phyloP scores from a whole-genome alignment of 1,140 invertebrate genomes.

The Drosophila pandora region DNA sequence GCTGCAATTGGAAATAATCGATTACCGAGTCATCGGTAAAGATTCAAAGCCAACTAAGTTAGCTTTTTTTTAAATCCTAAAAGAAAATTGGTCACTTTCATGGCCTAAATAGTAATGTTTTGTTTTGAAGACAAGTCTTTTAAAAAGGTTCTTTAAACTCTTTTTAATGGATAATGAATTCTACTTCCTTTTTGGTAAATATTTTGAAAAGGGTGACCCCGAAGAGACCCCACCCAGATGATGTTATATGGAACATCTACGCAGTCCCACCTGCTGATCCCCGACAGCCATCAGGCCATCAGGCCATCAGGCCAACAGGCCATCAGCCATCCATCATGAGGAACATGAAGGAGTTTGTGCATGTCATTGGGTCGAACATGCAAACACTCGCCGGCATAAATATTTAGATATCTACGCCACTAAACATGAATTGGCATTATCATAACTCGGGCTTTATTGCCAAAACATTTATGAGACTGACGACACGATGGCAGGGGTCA shows the following conservation, averaged over 20 bases:
- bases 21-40: too few relatives aligned
- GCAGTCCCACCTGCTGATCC: conserved; percentile 36
- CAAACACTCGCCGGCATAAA: conserved; percentile 44
- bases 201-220: neutral
- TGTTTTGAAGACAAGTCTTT: too few relatives aligned
- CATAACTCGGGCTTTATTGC: conserved; percentile 77
- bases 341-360: conserved; percentile 16
- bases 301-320: neutral
- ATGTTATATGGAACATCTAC: neutral
- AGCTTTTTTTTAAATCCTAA: too few relatives aligned
- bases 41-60: too few relatives aligned
- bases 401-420: conserved; percentile 54
- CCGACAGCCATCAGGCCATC: conserved; percentile 10
- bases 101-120: too few relatives aligned
- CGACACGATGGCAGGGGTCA: conserved; percentile 3
- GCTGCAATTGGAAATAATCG: too few relatives aligned
- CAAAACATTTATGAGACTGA: conserved; percentile 75
- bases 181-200: neutral
- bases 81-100: too few relatives aligned
- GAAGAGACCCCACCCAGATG: neutral
- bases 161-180: too few relatives aligned
- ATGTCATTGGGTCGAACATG: conserved; percentile 43
- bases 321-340: conserved; percentile 19
- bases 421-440: conserved; percentile 75
- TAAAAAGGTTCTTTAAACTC: too few relatives aligned